phyloP scores from a whole-genome alignment of 2,113 vertebrate species.

The Oreocharis arfaki region DNA sequence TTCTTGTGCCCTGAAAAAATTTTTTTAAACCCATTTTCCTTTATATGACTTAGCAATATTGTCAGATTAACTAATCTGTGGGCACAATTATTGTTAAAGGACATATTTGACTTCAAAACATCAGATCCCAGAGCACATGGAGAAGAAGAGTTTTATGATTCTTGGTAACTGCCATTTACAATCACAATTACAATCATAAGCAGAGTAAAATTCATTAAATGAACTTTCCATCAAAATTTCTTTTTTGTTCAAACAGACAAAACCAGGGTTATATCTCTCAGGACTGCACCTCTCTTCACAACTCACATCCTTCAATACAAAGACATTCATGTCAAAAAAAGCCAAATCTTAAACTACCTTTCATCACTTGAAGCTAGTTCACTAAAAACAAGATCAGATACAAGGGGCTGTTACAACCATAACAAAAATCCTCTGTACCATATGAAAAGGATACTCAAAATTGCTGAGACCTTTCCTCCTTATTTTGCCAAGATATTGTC shows the following conservation, averaged over 20 bases:
- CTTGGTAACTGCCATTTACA: background rate
- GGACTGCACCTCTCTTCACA: background rate
- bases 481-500: background rate
- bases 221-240: slow-evolving; percentile 20
- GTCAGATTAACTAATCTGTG: background rate
- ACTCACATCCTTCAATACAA: slow-evolving; percentile 9
- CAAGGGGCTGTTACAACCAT: background rate
- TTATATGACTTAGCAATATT: background rate
- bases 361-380: background rate
- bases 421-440: background rate
- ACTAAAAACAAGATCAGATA: background rate
- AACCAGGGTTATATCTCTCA: background rate
- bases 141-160: slow-evolving; percentile 21
- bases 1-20: background rate
- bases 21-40: background rate
- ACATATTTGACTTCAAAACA: background rate
- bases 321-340: slow-evolving; percentile 36
- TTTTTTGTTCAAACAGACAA: slow-evolving; percentile 18
- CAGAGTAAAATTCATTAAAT: slow-evolving; percentile 28
- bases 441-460: background rate
- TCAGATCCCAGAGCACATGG: background rate
- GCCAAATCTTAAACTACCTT: slow-evolving; percentile 14
- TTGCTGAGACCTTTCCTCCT: background rate
- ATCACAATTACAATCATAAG: slow-evolving; percentile 45
- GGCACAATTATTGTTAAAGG: background rate